These are phyloP conservation scores for Saccostrea glomerata DNA, from an alignment of 1,140 invertebrate genomes.

Conservation along the genomic window DNA sequence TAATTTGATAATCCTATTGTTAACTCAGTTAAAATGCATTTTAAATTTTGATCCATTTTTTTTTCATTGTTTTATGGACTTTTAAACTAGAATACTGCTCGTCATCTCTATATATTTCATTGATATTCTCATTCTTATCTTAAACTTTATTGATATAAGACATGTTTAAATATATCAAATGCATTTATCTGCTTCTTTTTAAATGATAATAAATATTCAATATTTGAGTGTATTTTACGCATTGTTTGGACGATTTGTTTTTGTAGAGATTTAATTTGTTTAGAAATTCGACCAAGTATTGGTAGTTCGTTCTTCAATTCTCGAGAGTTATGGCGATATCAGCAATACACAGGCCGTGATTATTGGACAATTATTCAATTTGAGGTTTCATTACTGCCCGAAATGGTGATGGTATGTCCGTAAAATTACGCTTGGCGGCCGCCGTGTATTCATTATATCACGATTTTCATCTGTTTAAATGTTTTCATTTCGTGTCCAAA, in stretches of 20 bases:
- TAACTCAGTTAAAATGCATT: too few relatives aligned
- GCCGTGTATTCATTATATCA: background rate
- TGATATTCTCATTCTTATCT: too few relatives aligned
- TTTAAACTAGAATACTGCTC: too few relatives aligned
- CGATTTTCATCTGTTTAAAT: background rate
- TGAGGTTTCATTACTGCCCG: conserved; percentile 7
- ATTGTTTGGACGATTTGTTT: too few relatives aligned
- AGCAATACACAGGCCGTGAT: background rate
- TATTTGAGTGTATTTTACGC: background rate
- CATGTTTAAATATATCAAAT: too few relatives aligned
- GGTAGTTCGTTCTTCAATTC: background rate
- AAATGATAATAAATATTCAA: too few relatives aligned
- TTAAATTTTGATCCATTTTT: too few relatives aligned
- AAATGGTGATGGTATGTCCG: background rate
- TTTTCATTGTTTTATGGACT: too few relatives aligned
- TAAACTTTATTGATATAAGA: too few relatives aligned
- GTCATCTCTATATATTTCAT: too few relatives aligned
- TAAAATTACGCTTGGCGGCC: conserved; percentile 7
- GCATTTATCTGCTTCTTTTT: too few relatives aligned
- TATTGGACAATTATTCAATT: conserved; percentile 21
- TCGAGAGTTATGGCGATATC: background rate
- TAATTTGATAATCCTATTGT: too few relatives aligned
- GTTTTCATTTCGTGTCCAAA: conserved; percentile 8
- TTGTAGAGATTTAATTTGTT: background rate
- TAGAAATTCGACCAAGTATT: background rate